These are phyloP conservation scores for Parasteatoda tepidariorum DNA, from an alignment of 1,140 invertebrate species.

Conservation along the genomic window DNA sequence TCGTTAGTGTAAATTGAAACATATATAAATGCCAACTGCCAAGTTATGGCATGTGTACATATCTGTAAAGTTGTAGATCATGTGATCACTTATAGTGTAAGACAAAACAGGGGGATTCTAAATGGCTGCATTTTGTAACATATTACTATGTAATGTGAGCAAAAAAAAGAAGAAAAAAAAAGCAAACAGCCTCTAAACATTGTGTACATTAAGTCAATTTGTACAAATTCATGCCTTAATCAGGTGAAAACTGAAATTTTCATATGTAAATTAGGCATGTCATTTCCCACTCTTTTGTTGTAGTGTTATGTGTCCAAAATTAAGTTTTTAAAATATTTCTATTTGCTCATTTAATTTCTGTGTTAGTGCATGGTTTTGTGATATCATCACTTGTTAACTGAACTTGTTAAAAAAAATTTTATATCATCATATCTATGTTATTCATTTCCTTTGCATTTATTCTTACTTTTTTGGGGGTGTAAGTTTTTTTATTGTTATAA, in stretches of 20 bases:
- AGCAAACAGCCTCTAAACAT: conserved; percentile 46
- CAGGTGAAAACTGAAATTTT: conserved; percentile 19
- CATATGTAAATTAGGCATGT: conserved; percentile 55
- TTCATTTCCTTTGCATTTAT: conserved; percentile 21
- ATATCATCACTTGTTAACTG: conserved; percentile 31
- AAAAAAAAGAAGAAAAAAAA: conserved; percentile 10
- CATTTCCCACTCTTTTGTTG: conserved; percentile 30
- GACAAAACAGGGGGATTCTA: not conserved
- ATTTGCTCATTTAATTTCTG: conserved; percentile 55
- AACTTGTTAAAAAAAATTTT: not conserved
- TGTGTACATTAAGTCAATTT: conserved; percentile 36
- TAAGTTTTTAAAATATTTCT: conserved; percentile 46
- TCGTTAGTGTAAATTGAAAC: conserved; percentile 20
- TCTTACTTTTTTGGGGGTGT: not conserved
- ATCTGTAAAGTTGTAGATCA: conserved; percentile 47
- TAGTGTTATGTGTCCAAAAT: conserved; percentile 29
- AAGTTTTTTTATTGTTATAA: not conserved
- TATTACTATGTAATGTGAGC: conserved; percentile 39
- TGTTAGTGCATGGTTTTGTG: conserved; percentile 55
- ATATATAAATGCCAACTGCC: conserved; percentile 37
- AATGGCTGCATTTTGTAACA: conserved; percentile 20
- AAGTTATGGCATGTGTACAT: conserved; percentile 49
- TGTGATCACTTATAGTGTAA: conserved; percentile 14
- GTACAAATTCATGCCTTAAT: conserved; percentile 51
- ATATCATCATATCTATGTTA: not conserved